phyloP scores from a whole-genome alignment of 2,888 invertebrate genomes.

The Rhabditophanes sp. region DNA sequence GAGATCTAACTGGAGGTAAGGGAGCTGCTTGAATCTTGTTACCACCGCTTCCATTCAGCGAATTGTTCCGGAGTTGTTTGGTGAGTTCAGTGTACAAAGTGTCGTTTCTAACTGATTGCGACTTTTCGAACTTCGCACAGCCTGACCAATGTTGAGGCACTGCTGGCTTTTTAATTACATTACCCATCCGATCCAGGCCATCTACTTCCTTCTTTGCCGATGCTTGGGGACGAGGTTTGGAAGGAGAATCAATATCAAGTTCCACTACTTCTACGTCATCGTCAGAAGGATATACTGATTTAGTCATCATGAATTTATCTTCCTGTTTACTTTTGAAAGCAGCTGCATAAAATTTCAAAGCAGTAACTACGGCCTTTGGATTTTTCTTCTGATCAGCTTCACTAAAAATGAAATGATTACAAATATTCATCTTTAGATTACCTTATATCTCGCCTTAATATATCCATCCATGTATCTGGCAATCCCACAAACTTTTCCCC shows the following conservation, averaged over 20 bases:
- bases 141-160: too few relatives aligned
- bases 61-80: too few relatives aligned
- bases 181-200: too few relatives aligned
- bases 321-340: constrained; percentile 30
- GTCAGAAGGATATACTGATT: constrained; percentile 20
- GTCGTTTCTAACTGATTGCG: too few relatives aligned
- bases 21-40: neutral
- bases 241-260: neutral
- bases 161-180: too few relatives aligned
- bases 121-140: too few relatives aligned
- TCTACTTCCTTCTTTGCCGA: neutral
- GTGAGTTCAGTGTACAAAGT: too few relatives aligned
- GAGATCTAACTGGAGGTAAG: too few relatives aligned
- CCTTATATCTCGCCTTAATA: constrained; percentile 35
- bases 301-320: constrained; percentile 35
- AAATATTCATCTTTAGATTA: constrained; percentile 6
- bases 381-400: constrained; percentile 59
- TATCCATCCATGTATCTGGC: constrained; percentile 41
- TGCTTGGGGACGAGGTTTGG: constrained; percentile 2
- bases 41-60: too few relatives aligned
- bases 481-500: constrained; percentile 41
- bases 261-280: constrained; percentile 15
- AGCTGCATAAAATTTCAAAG: constrained; percentile 67
- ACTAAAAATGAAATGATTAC: constrained; percentile 16
- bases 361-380: constrained; percentile 73